Conservation (phyloP, 1,140 invertebrate species). For the Thrips palmi region DNA sequence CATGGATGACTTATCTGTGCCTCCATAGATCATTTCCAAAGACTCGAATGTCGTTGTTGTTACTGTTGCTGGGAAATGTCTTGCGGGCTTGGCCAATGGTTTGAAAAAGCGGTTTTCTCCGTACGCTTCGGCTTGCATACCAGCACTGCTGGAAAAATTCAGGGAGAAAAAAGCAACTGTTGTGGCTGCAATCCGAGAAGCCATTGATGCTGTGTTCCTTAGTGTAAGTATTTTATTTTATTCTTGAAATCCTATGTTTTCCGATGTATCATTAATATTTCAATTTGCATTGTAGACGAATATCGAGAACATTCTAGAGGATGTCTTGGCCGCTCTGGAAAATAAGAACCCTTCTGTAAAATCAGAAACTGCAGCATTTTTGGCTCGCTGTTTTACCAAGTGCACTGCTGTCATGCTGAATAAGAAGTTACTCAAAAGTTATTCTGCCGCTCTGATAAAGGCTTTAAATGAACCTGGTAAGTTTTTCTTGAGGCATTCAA, state of each 20-base stretch:
- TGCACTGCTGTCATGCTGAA: slow-evolving; percentile 64
- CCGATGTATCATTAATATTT: slow-evolving; percentile 11
- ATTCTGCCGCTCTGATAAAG: slow-evolving; percentile 63
- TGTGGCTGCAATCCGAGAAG: slow-evolving; percentile 65
- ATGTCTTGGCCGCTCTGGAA: slow-evolving; percentile 60
- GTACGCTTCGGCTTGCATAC: slow-evolving; percentile 63
- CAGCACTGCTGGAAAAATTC: slow-evolving; percentile 82
- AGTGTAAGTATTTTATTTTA: slow-evolving; percentile 34
- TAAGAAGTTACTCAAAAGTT: slow-evolving; percentile 82
- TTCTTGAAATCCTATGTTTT: background rate
- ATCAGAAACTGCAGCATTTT: slow-evolving; percentile 76
- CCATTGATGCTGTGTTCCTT: slow-evolving; percentile 77
- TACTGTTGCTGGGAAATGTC: slow-evolving; percentile 64
- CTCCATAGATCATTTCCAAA: slow-evolving; percentile 58
- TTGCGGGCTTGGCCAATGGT: slow-evolving; percentile 66
- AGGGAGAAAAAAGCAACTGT: slow-evolving; percentile 94
- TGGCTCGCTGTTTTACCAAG: slow-evolving; percentile 62
- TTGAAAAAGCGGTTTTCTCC: slow-evolving; percentile 73
- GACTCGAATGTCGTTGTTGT: slow-evolving; percentile 93
- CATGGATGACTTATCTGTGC: slow-evolving; percentile 12
- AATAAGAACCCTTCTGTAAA: slow-evolving; percentile 94
- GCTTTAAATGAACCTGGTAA: slow-evolving; percentile 66
- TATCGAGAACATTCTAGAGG: slow-evolving; percentile 76
- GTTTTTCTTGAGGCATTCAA: background rate
- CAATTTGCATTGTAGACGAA: slow-evolving; percentile 39